Evolutionary conservation across 1,140 invertebrate species (phyloP).

Genomic region (Octopus bimaculoides): DNA sequence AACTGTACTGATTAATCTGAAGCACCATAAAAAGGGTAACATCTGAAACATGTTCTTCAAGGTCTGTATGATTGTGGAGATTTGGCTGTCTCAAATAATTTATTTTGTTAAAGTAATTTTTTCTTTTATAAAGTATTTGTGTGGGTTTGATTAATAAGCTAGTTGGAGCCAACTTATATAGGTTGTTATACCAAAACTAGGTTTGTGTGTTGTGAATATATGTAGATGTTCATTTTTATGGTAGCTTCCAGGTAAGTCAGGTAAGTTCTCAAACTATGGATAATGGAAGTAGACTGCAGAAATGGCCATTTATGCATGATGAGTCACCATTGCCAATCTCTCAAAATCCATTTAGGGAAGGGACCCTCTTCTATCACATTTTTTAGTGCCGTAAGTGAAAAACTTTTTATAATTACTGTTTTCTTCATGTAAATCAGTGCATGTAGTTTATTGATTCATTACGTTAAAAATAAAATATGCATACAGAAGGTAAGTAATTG

Average conservation of each 20-base stretch:
- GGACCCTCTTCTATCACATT: slow-evolving; percentile 6
- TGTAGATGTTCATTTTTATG: slow-evolving; percentile 13
- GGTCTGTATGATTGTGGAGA: too few species aligned
- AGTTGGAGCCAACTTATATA: too few species aligned
- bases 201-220: background rate
- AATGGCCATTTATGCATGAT: background rate
- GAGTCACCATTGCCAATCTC: background rate
- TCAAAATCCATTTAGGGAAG: slow-evolving; percentile 8
- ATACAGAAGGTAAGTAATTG: too few species aligned
- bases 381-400: slow-evolving; percentile 15
- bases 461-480: too few species aligned
- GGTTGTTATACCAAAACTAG: too few species aligned
- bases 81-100: too few species aligned
- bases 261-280: slow-evolving; percentile 13
- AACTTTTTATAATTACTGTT: slow-evolving; percentile 8
- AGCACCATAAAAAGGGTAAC: background rate
- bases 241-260: slow-evolving; percentile 17
- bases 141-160: too few species aligned
- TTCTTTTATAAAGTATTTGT: too few species aligned
- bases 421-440: too few species aligned
- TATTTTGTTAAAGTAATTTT: too few species aligned
- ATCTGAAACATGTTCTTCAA: background rate
- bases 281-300: background rate
- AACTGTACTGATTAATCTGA: slow-evolving; percentile 9
- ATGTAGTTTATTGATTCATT: too few species aligned